Evolutionary conservation across 2,113 vertebrate species (phyloP), one percentile per base, ranked within the genome.

Genomic region (Syrrhaptes paradoxus): DNA sequence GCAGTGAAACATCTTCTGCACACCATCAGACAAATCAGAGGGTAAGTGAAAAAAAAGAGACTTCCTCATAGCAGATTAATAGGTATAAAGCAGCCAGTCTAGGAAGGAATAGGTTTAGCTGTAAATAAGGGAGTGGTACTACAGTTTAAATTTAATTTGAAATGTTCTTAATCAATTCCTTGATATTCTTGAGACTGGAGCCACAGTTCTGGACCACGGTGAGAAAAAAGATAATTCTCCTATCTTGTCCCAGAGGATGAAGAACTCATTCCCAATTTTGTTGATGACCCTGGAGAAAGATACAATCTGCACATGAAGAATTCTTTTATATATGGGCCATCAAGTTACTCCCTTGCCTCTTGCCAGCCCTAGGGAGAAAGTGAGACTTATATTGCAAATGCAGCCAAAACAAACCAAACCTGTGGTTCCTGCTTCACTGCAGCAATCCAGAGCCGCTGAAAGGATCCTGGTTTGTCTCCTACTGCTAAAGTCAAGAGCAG

Each of bases 331-430:
- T 11, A 38, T n/a, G 32, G 34, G 63, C 55, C 59, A 25, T 1
- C 3, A 6, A 80, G 59, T 66, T 83, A n/a, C 16, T 28, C 29
- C 41, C 78, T 85, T 68, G 74, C 11, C 28, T 67, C 79, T 80
- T 48, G 36, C 32, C 55, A 94, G 67, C 75, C 55, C 16, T 80
- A 52, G 43, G 62, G 46, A 55, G 72, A 89, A 87, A 83, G 12
- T 0, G 14, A 91, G 63, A 85, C 28, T 81, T 55, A 6, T 10
- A 77, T 55, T 66, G 82, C 71, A 71, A 91, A 62, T 11, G 29
- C 71, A 94, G 75, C 58, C 46, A 13, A 79, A 93, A 59, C 43
- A 89, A 89, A 95, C 5, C 78, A 96, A 74, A 93, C 78, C 67
- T 63, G 74, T 81, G 91, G 55, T 48, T 85, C 85, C 78, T 70